Evolutionary conservation across 2,888 invertebrate genomes (phyloP).

Genomic region (Andrena hattorfiana): DNA sequence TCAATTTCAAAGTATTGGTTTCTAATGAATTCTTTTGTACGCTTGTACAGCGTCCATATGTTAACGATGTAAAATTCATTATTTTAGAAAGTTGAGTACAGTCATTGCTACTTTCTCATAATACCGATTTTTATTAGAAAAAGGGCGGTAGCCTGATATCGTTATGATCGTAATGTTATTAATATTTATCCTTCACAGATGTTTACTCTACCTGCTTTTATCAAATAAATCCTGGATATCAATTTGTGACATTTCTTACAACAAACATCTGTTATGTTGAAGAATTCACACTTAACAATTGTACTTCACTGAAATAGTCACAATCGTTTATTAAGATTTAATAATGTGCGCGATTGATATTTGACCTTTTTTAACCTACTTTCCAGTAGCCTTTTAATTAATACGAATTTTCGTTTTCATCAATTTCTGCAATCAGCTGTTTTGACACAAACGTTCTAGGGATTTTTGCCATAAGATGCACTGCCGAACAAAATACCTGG

Average conservation of each 20-base stretch:
- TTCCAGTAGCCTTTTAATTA: slow-evolving; percentile 67
- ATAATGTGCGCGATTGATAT: slow-evolving; percentile 50
- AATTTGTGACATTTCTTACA: slow-evolving; percentile 84
- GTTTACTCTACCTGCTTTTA: slow-evolving; percentile 81
- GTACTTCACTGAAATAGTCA: slow-evolving; percentile 44
- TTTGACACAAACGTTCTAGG: slow-evolving; percentile 59
- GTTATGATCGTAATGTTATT: slow-evolving; percentile 11
- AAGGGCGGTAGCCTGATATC: neutral
- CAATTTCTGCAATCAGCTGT: slow-evolving; percentile 73
- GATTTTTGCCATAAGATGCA: slow-evolving; percentile 50
- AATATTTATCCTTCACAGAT: slow-evolving; percentile 43
- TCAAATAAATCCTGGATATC: slow-evolving; percentile 83
- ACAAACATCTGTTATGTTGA: slow-evolving; percentile 81
- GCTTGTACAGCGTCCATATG: slow-evolving; percentile 41
- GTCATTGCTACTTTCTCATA: neutral
- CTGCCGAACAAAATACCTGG: neutral
- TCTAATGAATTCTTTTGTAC: slow-evolving; percentile 12
- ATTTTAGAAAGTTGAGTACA: slow-evolving; percentile 15
- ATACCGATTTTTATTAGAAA: neutral
- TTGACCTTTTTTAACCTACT: slow-evolving; percentile 69
- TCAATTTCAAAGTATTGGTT: neutral
- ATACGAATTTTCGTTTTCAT: slow-evolving; percentile 68
- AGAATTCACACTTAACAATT: slow-evolving; percentile 48
- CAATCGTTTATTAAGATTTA: slow-evolving; percentile 31
- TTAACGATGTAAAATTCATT: slow-evolving; percentile 26